Evolutionary conservation across 2,113 vertebrate species (phyloP).

Genomic region (Nothobranchius kuhntae): DNA sequence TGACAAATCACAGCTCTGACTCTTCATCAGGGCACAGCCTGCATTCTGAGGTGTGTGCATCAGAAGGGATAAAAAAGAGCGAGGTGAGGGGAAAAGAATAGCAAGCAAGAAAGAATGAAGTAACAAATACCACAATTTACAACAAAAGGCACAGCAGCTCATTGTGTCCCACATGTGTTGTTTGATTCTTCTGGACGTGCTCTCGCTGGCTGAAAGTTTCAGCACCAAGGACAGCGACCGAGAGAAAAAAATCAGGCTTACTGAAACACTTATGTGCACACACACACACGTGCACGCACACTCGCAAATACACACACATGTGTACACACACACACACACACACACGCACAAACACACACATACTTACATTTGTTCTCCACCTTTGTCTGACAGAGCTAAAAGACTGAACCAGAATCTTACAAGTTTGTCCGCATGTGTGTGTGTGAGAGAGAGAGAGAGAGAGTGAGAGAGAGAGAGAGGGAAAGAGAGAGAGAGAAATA

Average conservation of each 20-base stretch:
- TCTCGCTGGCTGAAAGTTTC: constrained; percentile 18
- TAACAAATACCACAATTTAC: constrained; percentile 19
- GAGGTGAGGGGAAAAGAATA: neutral
- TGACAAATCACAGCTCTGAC: constrained; percentile 72
- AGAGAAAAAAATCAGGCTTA: constrained; percentile 24
- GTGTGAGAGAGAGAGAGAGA: too few species aligned
- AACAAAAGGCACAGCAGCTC: neutral
- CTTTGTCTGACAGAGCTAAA: constrained; percentile 17
- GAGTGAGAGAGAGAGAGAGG: too few species aligned
- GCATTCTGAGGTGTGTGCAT: constrained; percentile 24
- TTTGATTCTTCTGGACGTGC: constrained; percentile 29
- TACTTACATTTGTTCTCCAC: constrained; percentile 17
- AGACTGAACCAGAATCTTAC: constrained; percentile 22
- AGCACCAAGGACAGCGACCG: constrained; percentile 72
- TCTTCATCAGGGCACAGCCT: constrained; percentile 60
- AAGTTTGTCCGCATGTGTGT: constrained; percentile 8
- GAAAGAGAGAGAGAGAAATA: neutral
- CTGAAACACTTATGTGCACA: neutral
- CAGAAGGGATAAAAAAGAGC: neutral
- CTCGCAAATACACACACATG: too few species aligned
- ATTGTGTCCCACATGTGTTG: neutral
- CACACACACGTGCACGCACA: too few species aligned
- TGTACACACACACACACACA: neutral
- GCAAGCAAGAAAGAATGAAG: neutral
- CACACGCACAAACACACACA: constrained; percentile 6